These are phyloP conservation scores for Monochamus alternatus DNA, from an alignment of 2,888 invertebrate genomes.

Conservation along the genomic window DNA sequence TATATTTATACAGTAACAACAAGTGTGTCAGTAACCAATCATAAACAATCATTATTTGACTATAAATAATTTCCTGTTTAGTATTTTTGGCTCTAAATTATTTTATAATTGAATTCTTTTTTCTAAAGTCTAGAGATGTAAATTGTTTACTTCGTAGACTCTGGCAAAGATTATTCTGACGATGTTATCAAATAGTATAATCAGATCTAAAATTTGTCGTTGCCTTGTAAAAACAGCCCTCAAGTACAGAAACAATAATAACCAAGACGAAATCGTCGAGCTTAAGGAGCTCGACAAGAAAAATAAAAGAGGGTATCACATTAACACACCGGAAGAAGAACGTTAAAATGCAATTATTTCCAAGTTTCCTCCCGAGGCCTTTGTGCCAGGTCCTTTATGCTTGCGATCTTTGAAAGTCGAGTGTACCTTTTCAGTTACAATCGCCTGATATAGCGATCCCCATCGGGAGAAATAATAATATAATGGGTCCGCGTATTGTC, in stretches of 20 bases:
- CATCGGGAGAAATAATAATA: conserved; percentile 66
- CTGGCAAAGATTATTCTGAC: no score
- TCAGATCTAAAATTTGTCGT: no score
- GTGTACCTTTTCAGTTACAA: conserved; percentile 69
- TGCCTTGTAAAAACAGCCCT: no score
- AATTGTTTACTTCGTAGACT: no score
- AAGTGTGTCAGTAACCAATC: no score
- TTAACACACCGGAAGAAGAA: conserved; percentile 66
- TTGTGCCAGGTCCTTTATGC: conserved; percentile 48
- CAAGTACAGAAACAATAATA: conserved; percentile 41
- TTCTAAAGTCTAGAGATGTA: no score
- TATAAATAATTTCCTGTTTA: no score
- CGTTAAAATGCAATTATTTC: conserved; percentile 68
- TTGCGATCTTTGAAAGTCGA: conserved; percentile 66
- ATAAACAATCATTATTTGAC: no score
- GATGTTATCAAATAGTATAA: no score
- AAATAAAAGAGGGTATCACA: conserved; percentile 63
- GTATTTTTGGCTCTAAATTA: no score
- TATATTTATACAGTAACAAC: no score
- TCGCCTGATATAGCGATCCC: conserved; percentile 67
- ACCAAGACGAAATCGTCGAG: conserved; percentile 43
- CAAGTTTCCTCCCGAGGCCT: conserved; percentile 63
- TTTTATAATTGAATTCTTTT: no score
- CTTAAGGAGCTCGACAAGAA: conserved; percentile 41
- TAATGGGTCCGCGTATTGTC: conserved; percentile 66